These are phyloP conservation scores for Rhyacichthys aspro DNA, from an alignment of 2,797 vertebrate genomes.

Conservation along the genomic window DNA sequence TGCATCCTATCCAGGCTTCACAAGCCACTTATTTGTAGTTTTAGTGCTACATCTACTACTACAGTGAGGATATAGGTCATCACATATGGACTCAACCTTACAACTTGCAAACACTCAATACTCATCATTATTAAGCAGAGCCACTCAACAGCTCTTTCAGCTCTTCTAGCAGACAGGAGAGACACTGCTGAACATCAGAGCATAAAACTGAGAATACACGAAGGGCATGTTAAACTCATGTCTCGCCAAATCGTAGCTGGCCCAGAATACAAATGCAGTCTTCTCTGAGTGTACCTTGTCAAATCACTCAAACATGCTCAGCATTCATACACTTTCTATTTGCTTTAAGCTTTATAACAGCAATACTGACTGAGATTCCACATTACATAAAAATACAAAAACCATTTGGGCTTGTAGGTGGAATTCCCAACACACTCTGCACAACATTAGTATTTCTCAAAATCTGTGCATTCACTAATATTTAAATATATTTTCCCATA, in stretches of 20 bases:
- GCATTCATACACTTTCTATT: slow-evolving; percentile 23
- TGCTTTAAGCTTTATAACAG: slow-evolving; percentile 35
- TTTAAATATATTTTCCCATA: too few species aligned
- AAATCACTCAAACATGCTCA: slow-evolving; percentile 44
- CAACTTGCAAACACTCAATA: slow-evolving; percentile 1
- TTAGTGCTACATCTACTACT: background rate
- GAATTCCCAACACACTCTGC: slow-evolving; percentile 8
- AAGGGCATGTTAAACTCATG: slow-evolving; percentile 60
- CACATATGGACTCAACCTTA: slow-evolving; percentile 4
- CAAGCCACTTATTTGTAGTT: background rate
- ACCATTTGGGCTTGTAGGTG: slow-evolving; percentile 36
- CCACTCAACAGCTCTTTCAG: slow-evolving; percentile 30
- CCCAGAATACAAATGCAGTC: slow-evolving; percentile 48
- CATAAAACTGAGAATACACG: slow-evolving; percentile 51
- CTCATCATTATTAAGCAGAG: slow-evolving; percentile 31
- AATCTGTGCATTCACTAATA: too few species aligned
- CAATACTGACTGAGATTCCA: slow-evolving; percentile 24
- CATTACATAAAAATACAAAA: slow-evolving; percentile 1
- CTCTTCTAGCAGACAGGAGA: slow-evolving; percentile 29
- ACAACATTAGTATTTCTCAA: too few species aligned
- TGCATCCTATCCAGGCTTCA: slow-evolving; percentile 29
- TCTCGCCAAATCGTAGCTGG: slow-evolving; percentile 53
- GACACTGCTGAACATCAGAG: slow-evolving; percentile 38
- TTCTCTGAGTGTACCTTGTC: slow-evolving; percentile 26
- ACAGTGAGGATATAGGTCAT: background rate